phyloP scores from a whole-genome alignment of 2,113 vertebrate genomes.

The Motacilla tschutschensis region DNA sequence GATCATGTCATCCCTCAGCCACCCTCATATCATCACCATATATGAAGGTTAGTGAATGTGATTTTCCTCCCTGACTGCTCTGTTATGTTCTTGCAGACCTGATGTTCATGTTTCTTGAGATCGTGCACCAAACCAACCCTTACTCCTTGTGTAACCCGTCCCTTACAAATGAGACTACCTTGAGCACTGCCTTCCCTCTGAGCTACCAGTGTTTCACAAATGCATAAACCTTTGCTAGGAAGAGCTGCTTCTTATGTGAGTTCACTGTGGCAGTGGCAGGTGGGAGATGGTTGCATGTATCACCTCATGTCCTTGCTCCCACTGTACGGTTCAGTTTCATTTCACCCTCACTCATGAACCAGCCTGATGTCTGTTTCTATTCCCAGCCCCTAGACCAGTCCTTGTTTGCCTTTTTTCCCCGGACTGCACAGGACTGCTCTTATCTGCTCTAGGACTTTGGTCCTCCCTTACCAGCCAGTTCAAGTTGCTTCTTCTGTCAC shows the following conservation, averaged over 20 bases:
- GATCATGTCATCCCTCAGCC: constrained; percentile 97
- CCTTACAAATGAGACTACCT: neutral
- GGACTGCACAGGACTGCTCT: neutral
- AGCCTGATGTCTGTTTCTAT: neutral
- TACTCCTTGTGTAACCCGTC: neutral
- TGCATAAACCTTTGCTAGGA: neutral
- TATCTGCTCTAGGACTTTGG: neutral
- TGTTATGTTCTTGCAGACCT: constrained; percentile 45
- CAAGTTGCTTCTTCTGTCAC: neutral
- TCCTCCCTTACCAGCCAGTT: neutral
- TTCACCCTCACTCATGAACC: neutral
- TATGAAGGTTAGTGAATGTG: constrained; percentile 89
- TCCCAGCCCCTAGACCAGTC: neutral
- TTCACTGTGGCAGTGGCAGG: neutral
- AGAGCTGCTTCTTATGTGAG: neutral
- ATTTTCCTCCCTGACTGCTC: constrained; percentile 12
- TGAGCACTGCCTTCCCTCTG: neutral
- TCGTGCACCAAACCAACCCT: neutral
- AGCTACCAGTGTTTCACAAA: neutral
- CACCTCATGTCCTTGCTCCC: neutral
- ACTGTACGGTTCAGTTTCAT: neutral
- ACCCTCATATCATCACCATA: constrained; percentile 98
- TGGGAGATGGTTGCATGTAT: neutral
- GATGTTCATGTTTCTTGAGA: constrained; percentile 51
- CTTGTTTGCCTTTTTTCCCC: neutral